Evolutionary conservation across 2,888 invertebrate species (phyloP).

Genomic region (Leptinotarsa peninsularis): DNA sequence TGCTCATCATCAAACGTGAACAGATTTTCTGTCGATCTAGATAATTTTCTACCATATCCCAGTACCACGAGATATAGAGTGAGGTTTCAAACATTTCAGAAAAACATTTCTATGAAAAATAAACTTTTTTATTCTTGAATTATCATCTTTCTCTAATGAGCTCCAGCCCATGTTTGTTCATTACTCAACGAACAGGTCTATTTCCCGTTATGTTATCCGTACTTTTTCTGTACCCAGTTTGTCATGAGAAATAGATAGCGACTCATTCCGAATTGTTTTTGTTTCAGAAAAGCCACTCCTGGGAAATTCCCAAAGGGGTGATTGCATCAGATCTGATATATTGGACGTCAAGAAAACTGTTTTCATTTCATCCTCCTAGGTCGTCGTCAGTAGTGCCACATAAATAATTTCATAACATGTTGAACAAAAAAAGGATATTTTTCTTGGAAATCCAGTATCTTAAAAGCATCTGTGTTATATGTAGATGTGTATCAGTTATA

Average conservation of each 20-base stretch:
- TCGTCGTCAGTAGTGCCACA: background rate
- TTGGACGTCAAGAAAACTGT: slow-evolving; percentile 22
- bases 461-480: background rate
- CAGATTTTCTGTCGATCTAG: no score
- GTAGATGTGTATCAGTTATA: background rate
- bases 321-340: slow-evolving; percentile 21
- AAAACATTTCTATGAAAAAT: no score
- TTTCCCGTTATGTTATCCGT: background rate
- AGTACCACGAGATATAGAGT: no score
- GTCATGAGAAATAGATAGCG: slow-evolving; percentile 5
- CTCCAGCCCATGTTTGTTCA: background rate
- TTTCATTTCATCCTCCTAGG: slow-evolving; percentile 28
- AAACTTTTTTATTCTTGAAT: background rate
- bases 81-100: background rate
- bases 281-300: slow-evolving; percentile 17
- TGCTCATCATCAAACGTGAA: no score
- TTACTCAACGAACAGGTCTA: background rate
- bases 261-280: slow-evolving; percentile 10
- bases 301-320: slow-evolving; percentile 15
- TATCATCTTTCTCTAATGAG: background rate
- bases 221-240: slow-evolving; percentile 16
- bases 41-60: no score
- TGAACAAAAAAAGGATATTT: background rate
- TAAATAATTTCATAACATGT: background rate
- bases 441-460: background rate